A percentile compares a stretch with the other conserved stretches of the same genome.
phyloP scores from a whole-genome alignment of 2,888 invertebrate species.

The Ethmia dodecea region DNA sequence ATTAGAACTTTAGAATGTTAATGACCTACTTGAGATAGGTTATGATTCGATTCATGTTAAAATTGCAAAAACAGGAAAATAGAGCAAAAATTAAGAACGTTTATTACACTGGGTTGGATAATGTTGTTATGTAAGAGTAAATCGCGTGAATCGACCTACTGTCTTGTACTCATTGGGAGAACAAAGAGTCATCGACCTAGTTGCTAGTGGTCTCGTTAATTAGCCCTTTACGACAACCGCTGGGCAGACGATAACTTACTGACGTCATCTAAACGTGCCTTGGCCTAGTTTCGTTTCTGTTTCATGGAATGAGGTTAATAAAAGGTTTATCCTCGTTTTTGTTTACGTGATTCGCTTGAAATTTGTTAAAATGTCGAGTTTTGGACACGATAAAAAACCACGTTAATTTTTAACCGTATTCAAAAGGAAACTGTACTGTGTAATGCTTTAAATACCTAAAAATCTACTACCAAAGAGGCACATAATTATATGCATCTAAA shows the following conservation, averaged over 20 bases:
- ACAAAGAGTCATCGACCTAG: conserved; percentile 67
- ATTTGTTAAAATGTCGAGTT: no score
- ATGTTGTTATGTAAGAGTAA: not conserved
- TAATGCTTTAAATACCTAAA: no score
- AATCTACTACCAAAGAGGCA: no score
- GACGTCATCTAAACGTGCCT: conserved; percentile 50
- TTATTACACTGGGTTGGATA: not conserved
- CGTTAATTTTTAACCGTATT: no score
- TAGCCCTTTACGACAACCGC: conserved; percentile 40
- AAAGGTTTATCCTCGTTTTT: conserved; percentile 20
- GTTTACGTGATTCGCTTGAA: no score
- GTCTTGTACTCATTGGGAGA: conserved; percentile 35
- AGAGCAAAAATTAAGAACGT: not conserved
- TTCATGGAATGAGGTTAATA: conserved; percentile 37
- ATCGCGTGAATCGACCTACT: conserved; percentile 2
- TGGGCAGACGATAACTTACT: conserved; percentile 34
- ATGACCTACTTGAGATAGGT: conserved; percentile 51
- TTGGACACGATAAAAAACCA: no score
- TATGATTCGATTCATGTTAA: not conserved
- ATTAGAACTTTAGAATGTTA: conserved; percentile 60
- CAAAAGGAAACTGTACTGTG: no score
- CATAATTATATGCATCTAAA: no score
- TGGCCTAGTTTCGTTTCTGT: conserved; percentile 45
- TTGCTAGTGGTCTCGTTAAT: conserved; percentile 42
- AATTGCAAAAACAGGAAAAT: not conserved